phyloP scores from a whole-genome alignment of 1,140 invertebrate genomes.

The Achroia grisella region DNA sequence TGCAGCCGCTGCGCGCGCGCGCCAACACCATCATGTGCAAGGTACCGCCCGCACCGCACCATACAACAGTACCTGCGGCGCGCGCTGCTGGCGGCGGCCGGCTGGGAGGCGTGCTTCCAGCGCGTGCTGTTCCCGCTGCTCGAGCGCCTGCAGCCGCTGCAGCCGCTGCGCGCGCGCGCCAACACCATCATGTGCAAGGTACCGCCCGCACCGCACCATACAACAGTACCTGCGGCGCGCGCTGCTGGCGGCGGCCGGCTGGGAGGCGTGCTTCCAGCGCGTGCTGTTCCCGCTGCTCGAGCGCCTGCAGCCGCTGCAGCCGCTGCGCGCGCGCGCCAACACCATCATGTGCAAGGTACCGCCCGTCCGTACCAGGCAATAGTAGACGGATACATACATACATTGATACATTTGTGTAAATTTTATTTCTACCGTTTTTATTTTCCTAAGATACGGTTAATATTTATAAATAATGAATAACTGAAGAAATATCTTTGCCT shows the following conservation, averaged over 20 bases:
- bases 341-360: constrained; percentile 96
- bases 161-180: constrained; percentile 47
- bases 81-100: constrained; percentile 85
- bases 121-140: constrained; percentile 94
- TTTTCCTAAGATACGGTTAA: too few relatives aligned
- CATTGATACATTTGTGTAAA: too few relatives aligned
- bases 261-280: constrained; percentile 91
- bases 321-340: constrained; percentile 51
- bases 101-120: constrained; percentile 96
- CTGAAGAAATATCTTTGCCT: too few relatives aligned
- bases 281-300: constrained; percentile 95
- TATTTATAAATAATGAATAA: too few relatives aligned
- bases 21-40: constrained; percentile 88
- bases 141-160: constrained; percentile 78
- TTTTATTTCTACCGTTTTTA: too few relatives aligned
- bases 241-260: constrained; percentile 92
- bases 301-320: constrained; percentile 77
- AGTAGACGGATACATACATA: too few relatives aligned
- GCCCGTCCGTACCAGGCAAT: too few relatives aligned
- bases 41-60: constrained; percentile 89
- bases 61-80: constrained; percentile 91
- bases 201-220: too few relatives aligned
- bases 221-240: constrained; percentile 91
- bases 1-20: constrained; percentile 41
- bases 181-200: constrained; percentile 90